Evolutionary conservation across 2,888 invertebrate species (phyloP).

Genomic region (Dasysyrphus tricinctus): DNA sequence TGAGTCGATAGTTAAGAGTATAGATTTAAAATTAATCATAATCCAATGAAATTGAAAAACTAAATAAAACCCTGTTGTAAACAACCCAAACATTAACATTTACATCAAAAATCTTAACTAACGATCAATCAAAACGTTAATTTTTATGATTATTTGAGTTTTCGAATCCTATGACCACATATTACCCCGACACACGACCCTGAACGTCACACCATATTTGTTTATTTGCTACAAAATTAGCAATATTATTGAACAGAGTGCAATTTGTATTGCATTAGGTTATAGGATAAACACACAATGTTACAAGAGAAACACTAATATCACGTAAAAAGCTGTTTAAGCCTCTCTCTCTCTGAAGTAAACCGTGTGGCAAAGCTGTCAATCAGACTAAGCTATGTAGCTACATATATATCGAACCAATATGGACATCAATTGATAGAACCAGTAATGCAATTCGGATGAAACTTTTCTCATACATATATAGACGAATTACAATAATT

Average conservation of each 20-base stretch:
- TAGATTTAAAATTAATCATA: too few relatives aligned
- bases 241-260: slow-evolving; percentile 56
- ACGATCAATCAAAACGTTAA: slow-evolving; percentile 62
- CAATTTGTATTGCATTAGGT: slow-evolving; percentile 51
- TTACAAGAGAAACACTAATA: not conserved
- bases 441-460: slow-evolving; percentile 63
- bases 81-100: not conserved
- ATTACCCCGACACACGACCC: slow-evolving; percentile 34
- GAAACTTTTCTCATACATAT: slow-evolving; percentile 37
- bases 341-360: slow-evolving; percentile 26
- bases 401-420: slow-evolving; percentile 24
- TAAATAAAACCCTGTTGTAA: not conserved
- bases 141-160: slow-evolving; percentile 44
- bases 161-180: slow-evolving; percentile 23
- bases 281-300: slow-evolving; percentile 21
- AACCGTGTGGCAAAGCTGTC: slow-evolving; percentile 58
- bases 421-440: slow-evolving; percentile 65
- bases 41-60: too few relatives aligned
- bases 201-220: slow-evolving; percentile 67
- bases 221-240: slow-evolving; percentile 49
- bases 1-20: too few relatives aligned
- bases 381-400: slow-evolving; percentile 50
- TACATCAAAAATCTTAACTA: not conserved
- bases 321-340: slow-evolving; percentile 34
- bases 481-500: slow-evolving; percentile 65